A percentile compares a stretch with the other conserved stretches of the same genome.
Conservation (phyloP, 2,888 invertebrate species). For the Xiphydria camelus region DNA sequence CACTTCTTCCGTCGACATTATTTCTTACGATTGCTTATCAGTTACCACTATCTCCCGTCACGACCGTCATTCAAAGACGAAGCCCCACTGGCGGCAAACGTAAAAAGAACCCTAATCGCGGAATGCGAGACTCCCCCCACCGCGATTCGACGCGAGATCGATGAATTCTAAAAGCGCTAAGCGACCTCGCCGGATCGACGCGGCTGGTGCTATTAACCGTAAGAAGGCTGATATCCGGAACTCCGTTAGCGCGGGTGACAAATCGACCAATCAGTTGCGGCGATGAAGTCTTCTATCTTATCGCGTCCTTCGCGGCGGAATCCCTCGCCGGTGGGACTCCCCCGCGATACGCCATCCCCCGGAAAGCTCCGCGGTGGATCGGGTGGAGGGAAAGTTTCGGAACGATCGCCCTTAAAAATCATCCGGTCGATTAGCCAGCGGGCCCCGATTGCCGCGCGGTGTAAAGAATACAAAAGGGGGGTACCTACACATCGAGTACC, state of each 20-base stretch:
- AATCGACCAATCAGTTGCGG: conserved; percentile 52
- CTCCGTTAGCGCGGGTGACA: conserved; percentile 34
- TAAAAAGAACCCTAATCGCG: no score
- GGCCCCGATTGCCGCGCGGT: not conserved
- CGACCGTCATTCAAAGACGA: no score
- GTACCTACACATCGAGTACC: no score
- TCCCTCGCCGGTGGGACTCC: conserved; percentile 4
- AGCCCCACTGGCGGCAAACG: no score
- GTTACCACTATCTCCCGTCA: no score
- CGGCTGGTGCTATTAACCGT: conserved; percentile 39
- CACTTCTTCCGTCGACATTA: no score
- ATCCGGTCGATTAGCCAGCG: conserved; percentile 43
- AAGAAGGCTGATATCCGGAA: conserved; percentile 19
- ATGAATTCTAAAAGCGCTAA: conserved; percentile 13
- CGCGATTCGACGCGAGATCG: no score
- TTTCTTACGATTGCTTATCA: no score
- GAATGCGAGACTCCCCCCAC: no score
- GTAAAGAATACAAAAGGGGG: not conserved
- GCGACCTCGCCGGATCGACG: conserved; percentile 35
- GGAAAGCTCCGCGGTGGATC: no score
- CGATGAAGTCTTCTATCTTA: conserved; percentile 52
- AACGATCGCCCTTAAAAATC: conserved; percentile 45
- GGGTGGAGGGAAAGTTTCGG: conserved; percentile 30
- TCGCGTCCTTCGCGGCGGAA: conserved; percentile 25
- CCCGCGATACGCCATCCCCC: no score